Conservation (phyloP, 2,797 vertebrate genomes). For the Sebastes hubbsi region DNA sequence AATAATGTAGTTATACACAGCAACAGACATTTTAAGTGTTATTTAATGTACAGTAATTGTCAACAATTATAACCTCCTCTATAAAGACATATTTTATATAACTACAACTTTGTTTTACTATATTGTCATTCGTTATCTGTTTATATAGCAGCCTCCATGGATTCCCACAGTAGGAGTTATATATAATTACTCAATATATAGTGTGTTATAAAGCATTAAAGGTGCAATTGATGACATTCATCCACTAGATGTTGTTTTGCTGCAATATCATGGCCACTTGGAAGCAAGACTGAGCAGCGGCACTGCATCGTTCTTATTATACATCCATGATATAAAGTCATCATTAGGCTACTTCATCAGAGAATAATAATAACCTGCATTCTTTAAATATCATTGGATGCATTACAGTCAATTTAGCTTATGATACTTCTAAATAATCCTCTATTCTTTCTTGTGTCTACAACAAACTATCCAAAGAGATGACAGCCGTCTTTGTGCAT, state of each 20-base stretch:
- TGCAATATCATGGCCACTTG: too few relatives aligned
- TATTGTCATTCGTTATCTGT: too few relatives aligned
- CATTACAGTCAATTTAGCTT: background rate
- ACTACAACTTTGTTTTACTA: too few relatives aligned
- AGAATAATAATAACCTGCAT: background rate
- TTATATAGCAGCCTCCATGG: background rate
- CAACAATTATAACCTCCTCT: background rate
- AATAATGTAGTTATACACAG: background rate
- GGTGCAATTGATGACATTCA: too few relatives aligned
- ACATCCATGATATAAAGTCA: too few relatives aligned
- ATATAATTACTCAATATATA: background rate
- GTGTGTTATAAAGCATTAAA: too few relatives aligned
- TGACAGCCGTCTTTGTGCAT: conserved; percentile 17
- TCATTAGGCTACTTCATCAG: too few relatives aligned
- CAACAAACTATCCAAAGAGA: conserved; percentile 14
- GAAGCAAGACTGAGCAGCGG: too few relatives aligned
- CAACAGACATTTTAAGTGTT: background rate
- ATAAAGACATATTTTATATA: background rate
- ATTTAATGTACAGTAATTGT: background rate
- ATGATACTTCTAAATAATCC: background rate
- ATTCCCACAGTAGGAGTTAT: background rate
- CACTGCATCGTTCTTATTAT: too few relatives aligned
- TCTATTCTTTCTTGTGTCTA: background rate
- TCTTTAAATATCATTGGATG: background rate
- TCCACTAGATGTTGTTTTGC: too few relatives aligned